These are phyloP conservation scores for Holocentrus rufus DNA, from an alignment of 2,797 vertebrate species.

Conservation along the genomic window DNA sequence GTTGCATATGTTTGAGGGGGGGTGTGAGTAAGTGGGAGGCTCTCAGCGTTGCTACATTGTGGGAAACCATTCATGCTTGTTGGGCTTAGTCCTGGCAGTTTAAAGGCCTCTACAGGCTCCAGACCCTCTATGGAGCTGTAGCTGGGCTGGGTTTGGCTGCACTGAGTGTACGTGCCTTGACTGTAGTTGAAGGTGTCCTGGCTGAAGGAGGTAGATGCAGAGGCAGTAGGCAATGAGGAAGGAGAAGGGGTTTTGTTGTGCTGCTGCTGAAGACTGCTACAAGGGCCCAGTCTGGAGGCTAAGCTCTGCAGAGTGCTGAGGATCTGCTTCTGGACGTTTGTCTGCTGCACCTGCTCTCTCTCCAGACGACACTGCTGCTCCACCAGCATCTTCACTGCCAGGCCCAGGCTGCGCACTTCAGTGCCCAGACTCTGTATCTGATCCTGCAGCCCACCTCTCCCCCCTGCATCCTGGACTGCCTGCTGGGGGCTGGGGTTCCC, in stretches of 20 bases:
- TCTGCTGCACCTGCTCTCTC: conserved; percentile 86
- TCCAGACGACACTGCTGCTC: conserved; percentile 85
- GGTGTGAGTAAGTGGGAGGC: conserved; percentile 63
- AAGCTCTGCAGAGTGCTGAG: conserved; percentile 85
- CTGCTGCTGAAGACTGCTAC: conserved; percentile 60
- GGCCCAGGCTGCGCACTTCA: conserved; percentile 83
- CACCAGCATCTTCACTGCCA: conserved; percentile 82
- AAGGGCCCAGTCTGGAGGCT: conserved; percentile 71
- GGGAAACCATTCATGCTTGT: conserved; percentile 79
- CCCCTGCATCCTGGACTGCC: conserved; percentile 56
- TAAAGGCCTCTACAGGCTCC: conserved; percentile 78
- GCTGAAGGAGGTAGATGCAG: conserved; percentile 71
- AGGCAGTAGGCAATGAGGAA: conserved; percentile 52
- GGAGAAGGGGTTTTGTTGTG: conserved; percentile 65
- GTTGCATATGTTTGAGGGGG: conserved; percentile 65
- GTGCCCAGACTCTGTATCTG: conserved; percentile 83
- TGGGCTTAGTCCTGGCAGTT: conserved; percentile 76
- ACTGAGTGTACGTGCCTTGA: conserved; percentile 75
- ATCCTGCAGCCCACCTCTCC: conserved; percentile 69
- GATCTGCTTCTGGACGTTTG: conserved; percentile 87
- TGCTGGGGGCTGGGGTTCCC: conserved; percentile 70
- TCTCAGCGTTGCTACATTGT: conserved; percentile 72
- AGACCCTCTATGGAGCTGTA: conserved; percentile 76
- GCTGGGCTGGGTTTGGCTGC: conserved; percentile 76
- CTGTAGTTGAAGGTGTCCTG: conserved; percentile 73